Evolutionary conservation across 2,113 vertebrate genomes (phyloP).

Genomic region (Thalassoma bifasciatum): DNA sequence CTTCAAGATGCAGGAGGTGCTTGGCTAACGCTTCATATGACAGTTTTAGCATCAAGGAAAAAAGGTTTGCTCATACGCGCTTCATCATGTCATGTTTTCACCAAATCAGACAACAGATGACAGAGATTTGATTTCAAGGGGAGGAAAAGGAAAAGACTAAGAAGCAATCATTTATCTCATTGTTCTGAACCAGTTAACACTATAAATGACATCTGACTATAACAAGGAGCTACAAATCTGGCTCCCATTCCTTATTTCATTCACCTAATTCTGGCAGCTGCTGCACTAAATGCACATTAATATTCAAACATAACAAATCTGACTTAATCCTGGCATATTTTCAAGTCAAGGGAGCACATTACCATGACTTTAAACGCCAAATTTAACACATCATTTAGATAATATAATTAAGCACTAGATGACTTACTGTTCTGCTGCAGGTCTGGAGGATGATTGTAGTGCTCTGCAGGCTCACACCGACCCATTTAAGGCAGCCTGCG

Average conservation of each 20-base stretch:
- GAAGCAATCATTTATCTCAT: not conserved
- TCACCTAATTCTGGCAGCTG: not conserved
- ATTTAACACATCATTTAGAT: slow-evolving; percentile 31
- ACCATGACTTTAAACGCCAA: slow-evolving; percentile 17
- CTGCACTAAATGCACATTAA: not conserved
- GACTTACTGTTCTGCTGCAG: slow-evolving; percentile 62
- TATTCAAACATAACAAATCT: slow-evolving; percentile 1
- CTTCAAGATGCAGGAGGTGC: not conserved
- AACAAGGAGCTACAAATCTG: not conserved
- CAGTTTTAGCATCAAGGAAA: not conserved
- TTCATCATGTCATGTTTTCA: not conserved
- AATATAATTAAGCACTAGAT: slow-evolving; percentile 20
- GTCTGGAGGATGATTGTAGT: slow-evolving; percentile 42
- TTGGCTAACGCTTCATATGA: not conserved
- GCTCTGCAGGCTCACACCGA: slow-evolving; percentile 41
- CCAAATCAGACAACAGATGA: not conserved
- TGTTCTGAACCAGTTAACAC: slow-evolving; percentile 2
- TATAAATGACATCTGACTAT: not conserved
- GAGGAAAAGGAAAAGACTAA: not conserved
- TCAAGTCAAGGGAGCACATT: slow-evolving; percentile 4
- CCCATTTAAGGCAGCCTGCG: slow-evolving; percentile 58
- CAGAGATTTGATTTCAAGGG: not conserved
- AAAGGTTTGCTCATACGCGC: not conserved
- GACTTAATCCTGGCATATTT: not conserved
- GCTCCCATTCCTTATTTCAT: not conserved